Evolutionary conservation across 1,140 invertebrate genomes (phyloP), one percentile per base, ranked within the genome.

Genomic region (Pogonomyrmex californicus): DNA sequence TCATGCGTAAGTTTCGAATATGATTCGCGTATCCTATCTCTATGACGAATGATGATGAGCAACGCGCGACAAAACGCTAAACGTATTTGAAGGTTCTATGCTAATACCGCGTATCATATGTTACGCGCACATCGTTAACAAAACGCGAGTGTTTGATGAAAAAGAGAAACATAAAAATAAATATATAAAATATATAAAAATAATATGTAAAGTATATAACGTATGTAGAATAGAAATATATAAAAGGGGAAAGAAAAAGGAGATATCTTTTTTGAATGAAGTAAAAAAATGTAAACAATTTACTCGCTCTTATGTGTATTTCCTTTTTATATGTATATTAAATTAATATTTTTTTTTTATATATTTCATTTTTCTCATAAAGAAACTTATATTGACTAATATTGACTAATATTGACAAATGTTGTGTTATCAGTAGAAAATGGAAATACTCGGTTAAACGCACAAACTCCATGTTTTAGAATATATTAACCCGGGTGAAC

Each of bases 11-110:
- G 12, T 56, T 65, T 38, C n/a, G n/a, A 9, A 78, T 49, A 9
- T 17, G 44, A 44, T 41, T 65, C 38, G 65, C 36, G 5, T 30
- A 10, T 49, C 63, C 44, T 23, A 65, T n/a, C 30, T 70, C 7
- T 44, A 17, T 14, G 38, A 62, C 33, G 23, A 81, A 4, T 54
- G 70, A 4, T 47, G 70, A 83, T n/a, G 47, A 78, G 86, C 83
- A 30, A 85, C 54, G 38, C 14, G 60, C 36, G 62, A 83, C 75
- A 36, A 33, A 41, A 65, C 33, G 47, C 47, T 36, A 81, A 77
- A 44, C 47, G 1, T n/a, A 12, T 23, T 54, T 14, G 36, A 54
- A 62, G 49, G 58, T 41, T 56, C 2, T 86, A 78, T 58, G 49
- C 12, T 65, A 85, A 78, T 86, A 47, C 7, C 30, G 23, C 36